Evolutionary conservation across 1,140 invertebrate genomes (phyloP), one percentile per base, ranked within the genome.

Genomic region (Hypothenemus hampei): DNA sequence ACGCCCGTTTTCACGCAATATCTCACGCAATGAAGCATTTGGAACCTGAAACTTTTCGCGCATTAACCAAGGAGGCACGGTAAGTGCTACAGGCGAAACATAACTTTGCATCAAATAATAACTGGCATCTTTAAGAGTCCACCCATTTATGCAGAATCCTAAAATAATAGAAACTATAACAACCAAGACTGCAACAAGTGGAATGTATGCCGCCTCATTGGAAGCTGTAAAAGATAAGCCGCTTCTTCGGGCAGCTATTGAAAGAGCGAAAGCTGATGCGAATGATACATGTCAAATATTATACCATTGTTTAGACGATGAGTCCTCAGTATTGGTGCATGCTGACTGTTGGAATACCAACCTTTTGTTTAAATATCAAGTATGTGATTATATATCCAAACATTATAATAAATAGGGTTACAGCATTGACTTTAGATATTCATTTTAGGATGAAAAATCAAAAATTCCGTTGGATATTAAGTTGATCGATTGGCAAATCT

Each of bases 271-370:
- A 26, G 3, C 26, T 15, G 44, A 18, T 7, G 1, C 18, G n/a
- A 22, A 31, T 13, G 15, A 10, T 29, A 1, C 8, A 7, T 46
- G 26, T 22, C 10, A 33, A 46, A 11, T 4, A 13, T 21, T 48
- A 4, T 0, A 19, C 11, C 1, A 33, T 4, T 6, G 26, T 3
- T 13, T 33, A 10, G 26, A 36, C 8, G 16, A 39, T 10, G 37
- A 50, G 8, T 55, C 45, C 46, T 50, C 64, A 11, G 74, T 76
- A 0, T 58, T 77, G 7, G 67, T 68, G 39, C 76, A 78, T 55
- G 75, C 76, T 3, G 77, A 78, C 58, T 75, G 75, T 18, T 78
- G 76, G 76, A 70, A 73, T 4, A 77, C 77, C 54, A 79, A 78
- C 55, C 73, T 79, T 47, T 69, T 79, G 69, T 79, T 77, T 62